Base-by-base conservation (phyloP, 2,888 invertebrate genomes). In the Panopea generosa region DNA sequence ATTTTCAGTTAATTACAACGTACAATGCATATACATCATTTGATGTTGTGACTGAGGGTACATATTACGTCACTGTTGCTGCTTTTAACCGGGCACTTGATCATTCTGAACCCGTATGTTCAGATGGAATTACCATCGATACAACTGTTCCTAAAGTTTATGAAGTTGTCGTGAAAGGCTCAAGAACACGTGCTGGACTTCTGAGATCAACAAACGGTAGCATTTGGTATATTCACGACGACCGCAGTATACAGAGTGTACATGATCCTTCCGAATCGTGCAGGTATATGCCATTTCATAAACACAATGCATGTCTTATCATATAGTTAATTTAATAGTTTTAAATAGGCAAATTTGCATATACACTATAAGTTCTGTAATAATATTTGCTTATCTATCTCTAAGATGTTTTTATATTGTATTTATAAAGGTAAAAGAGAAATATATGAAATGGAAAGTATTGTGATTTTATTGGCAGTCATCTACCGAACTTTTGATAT, bases 51-150 rank as follows among this genome's bases (percentile, higher is more conserved):
- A 45, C 50, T 2, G 70, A 73, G 20, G 82, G 78, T 20, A 77
- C 57, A 9, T 86, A 83, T 38, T 73, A 79, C 38, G 79, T 84
- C 20, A 84, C 84, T n/a, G 86, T 86, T 26, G 83, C 81, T 7
- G 84, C 84, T 9, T 82, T 68, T 61, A 86, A 86, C 56, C 61
- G 53, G 24, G 86, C 84, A 2, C 43, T 81, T 22, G 71, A 68
- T 27, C 43, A 57, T 18, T 85, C 84, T 6, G 60, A 24, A 6
- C 72, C 83, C 0, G 84, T 82, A 20, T 86, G 86, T 49, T 84
- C 84, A 14, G 83, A 86, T 60, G 84, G 85, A 20, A 69, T 86
- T 2, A 68, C 65, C 4, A 55, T 84, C 26, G 82, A 80, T 45
- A 52, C 67, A 20, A 63, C 71, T 20, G 38, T 62, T 1, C 83